Evolutionary conservation across 2,888 invertebrate genomes (phyloP), one percentile per base, ranked within the genome.

Genomic region (Tenthredo distinguenda): DNA sequence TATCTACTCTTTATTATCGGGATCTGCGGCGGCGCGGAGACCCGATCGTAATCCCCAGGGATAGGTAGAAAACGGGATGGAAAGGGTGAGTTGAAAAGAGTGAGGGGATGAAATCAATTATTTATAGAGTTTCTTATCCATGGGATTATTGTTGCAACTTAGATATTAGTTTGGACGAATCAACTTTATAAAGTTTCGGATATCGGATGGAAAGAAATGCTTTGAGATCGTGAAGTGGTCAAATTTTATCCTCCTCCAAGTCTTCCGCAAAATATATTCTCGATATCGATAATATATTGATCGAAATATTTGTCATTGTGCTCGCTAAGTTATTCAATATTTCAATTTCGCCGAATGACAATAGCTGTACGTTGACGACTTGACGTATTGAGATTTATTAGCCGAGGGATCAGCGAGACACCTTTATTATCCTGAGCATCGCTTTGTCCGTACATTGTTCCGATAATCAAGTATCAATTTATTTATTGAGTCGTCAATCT

Each of bases 21-120:
- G 40, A 81, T 62, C 79, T 81, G 79, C 62, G 79, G 58, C 62
- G 79, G 79, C 79, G 79, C 37, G 7, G 21, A 12, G 21, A 81
- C 58, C 31, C 62, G 21, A 40, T 50, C 40, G 40, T 34, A 50
- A 81, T 81, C 37, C 62, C 81, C 26, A 77, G n/a, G 77, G 26
- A 21, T 6, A 40, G 58, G 34, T 21, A 62, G 81, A n/a, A 81
- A 62, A 12, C 4, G 1, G 40, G 55, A 6, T 55, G 15, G 77
- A 55, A 18, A 62, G 4, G 21, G 40, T 40, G 37, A 40, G 21
- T 34, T 40, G 58, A 40, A 26, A 62, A 37, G 58, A 62, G 81
- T 40, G 62, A 62, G 40, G 15, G 40, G 81, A 62, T 40, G 40
- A 81, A 40, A 81, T 81, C 81, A 58, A 81, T 81, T 34, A 81